These are phyloP conservation scores for Chaetura pelagica DNA, from an alignment of 2,113 vertebrate species.

Conservation along the genomic window DNA sequence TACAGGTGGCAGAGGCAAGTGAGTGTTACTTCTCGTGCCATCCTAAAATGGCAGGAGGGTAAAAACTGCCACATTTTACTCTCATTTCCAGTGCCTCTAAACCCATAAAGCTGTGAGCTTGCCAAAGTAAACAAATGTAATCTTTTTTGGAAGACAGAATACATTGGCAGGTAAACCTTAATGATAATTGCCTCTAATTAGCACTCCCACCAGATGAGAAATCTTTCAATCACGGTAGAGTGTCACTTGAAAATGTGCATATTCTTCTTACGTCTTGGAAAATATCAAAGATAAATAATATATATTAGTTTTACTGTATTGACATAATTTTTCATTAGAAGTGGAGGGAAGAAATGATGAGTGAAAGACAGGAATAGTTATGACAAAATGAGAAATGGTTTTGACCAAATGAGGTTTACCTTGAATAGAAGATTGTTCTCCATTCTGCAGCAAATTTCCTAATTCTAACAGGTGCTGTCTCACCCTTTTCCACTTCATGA, in stretches of 20 bases:
- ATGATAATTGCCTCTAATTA: conserved; percentile 55
- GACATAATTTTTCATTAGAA: not conserved
- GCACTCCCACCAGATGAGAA: conserved; percentile 1
- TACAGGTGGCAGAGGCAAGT: not conserved
- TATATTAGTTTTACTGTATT: not conserved
- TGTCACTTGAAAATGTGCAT: not conserved
- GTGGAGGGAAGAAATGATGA: not conserved
- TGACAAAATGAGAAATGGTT: not conserved
- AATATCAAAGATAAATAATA: not conserved
- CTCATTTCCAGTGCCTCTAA: not conserved
- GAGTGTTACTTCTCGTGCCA: not conserved
- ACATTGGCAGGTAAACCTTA: conserved; percentile 11
- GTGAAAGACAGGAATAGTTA: not conserved
- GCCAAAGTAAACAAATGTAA: not conserved
- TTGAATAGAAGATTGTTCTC: not conserved
- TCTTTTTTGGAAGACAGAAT: not conserved
- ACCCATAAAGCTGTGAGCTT: not conserved
- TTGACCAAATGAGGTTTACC: not conserved
- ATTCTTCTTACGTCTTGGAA: conserved; percentile 8
- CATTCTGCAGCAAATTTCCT: not conserved
- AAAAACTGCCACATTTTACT: not conserved
- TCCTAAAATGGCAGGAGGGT: not conserved
- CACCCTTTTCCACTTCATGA: not conserved
- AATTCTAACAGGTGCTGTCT: not conserved
- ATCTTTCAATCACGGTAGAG: conserved; percentile 10